phyloP scores from a whole-genome alignment of 2,797 vertebrate genomes.

The Pantherophis vulpinus region DNA sequence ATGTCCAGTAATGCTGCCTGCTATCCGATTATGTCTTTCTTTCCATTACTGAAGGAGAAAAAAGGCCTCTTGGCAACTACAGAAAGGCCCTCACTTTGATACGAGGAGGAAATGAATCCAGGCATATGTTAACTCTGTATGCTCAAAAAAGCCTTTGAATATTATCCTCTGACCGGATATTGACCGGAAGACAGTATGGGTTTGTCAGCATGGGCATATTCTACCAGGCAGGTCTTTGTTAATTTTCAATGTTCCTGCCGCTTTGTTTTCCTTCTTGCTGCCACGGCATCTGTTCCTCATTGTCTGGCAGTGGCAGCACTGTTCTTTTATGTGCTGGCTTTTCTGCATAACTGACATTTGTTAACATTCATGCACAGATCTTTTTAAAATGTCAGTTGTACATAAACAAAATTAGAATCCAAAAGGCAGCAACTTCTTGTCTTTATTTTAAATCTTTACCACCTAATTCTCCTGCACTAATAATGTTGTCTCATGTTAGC shows the following conservation, averaged over 20 bases:
- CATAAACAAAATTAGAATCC: neutral
- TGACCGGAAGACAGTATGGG: slow-evolving; percentile 5
- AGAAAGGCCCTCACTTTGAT: slow-evolving; percentile 13
- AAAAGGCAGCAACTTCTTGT: neutral
- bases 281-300: slow-evolving; percentile 7
- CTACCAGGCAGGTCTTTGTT: neutral
- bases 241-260: neutral
- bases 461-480: neutral
- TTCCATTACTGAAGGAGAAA: slow-evolving; percentile 1
- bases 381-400: neutral
- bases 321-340: neutral
- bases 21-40: neutral
- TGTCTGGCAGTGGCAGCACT: neutral
- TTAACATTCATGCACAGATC: slow-evolving; percentile 11
- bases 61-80: neutral
- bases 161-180: neutral
- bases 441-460: neutral
- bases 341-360: neutral
- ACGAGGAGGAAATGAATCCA: neutral
- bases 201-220: slow-evolving; percentile 12
- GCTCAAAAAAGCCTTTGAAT: neutral
- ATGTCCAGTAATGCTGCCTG: neutral
- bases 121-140: neutral
- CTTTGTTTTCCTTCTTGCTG: neutral
- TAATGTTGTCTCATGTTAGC: neutral